Evolutionary conservation across 2,797 vertebrate genomes (phyloP).

Genomic region (Phrynocephalus vlangalii): DNA sequence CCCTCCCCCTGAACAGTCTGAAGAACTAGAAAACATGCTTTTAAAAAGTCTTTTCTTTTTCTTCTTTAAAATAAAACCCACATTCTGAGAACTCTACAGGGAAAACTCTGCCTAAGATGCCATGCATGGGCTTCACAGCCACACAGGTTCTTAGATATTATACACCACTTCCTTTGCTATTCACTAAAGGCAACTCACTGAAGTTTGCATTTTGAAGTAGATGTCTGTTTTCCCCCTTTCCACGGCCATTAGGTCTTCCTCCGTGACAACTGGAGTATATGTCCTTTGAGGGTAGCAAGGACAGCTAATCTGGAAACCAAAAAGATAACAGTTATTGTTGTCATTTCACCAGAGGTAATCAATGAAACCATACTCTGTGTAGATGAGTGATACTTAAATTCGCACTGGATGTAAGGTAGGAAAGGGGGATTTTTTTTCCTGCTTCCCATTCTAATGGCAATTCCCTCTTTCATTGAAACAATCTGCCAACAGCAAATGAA

Average conservation of each 20-base stretch:
- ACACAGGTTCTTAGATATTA: not conserved
- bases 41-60: no score
- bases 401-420: no score
- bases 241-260: conserved; percentile 37
- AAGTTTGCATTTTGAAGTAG: conserved; percentile 22
- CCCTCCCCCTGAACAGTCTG: not conserved
- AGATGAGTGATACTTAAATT: not conserved
- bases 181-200: conserved; percentile 26
- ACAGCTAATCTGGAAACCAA: conserved; percentile 15
- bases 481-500: no score
- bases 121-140: not conserved
- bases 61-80: not conserved
- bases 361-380: not conserved
- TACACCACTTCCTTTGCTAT: not conserved
- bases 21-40: not conserved
- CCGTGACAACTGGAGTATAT: conserved; percentile 8
- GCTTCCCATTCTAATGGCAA: no score
- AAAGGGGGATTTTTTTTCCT: no score
- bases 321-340: conserved; percentile 6
- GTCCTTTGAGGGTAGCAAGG: not conserved
- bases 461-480: no score
- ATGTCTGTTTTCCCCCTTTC: conserved; percentile 46
- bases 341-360: not conserved
- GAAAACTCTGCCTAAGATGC: not conserved
- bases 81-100: not conserved